Base-by-base conservation (phyloP, 92 coral and sea anemone genomes). In the Epizoanthus ramosus region DNA sequence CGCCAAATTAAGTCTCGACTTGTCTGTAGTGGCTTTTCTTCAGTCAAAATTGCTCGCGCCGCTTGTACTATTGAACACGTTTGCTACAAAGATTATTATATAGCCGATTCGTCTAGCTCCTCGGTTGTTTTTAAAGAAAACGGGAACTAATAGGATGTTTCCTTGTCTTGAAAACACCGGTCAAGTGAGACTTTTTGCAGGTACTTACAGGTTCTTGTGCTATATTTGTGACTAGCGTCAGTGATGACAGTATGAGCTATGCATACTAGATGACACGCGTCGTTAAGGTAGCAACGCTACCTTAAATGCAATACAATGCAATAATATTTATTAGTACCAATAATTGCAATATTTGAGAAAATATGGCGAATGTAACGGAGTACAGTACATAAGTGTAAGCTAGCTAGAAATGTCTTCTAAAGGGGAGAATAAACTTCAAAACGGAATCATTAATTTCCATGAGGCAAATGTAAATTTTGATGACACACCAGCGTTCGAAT, bases 231-330 rank as follows among this genome's bases (percentile, higher is more conserved):
- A 39, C 28, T 43, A 39, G 14, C 3, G 24, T 5, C 21, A 15
- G 18, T 37, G 22, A 22, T 77, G 82, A 77, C 70, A 21, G 39
- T 61, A 77, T 77, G 82, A 77, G 82, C 53, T 77, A 61, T 77
- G 82, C 61, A 77, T 77, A 77, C 66, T 57, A 37, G 66, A 77
- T 77, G 71, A 77, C 66, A 50, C 3, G 54, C 54, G 54, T 50
- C 54, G 54, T 12, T 5, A 43, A 43, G 54, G 21, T 15, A 60
- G 45, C 39, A 8, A 25, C 17, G 18, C 31, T n/a, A 65, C 39
- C 7, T 65, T 16, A 24, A 28, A 28, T 28, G 31, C 31, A 28
- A 28, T 28, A 28, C 31, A 28, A 28, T 28, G 31, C 31, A 28
- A 28, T 28, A 28, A 28, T 28, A n/a, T 28, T 0, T 28, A 28